Base-by-base conservation (phyloP, 2,888 invertebrate species). In the Nineta flava region DNA sequence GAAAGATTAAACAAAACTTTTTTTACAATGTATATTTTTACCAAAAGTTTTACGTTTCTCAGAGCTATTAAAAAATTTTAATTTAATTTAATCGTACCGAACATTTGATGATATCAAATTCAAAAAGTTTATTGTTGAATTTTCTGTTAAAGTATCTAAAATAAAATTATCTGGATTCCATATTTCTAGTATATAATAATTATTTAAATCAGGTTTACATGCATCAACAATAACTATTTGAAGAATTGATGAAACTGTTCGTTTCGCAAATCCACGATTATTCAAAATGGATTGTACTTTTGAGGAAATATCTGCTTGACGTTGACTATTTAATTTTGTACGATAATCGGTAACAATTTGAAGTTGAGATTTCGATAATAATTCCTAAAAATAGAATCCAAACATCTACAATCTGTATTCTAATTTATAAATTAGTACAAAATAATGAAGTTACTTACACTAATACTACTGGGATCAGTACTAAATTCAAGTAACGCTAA, bases 151-250 rank as follows among this genome's bases (percentile, higher is more conserved):
- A 6, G 76, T 60, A 15, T 74, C 69, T 12, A 69, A 54, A 13
- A 81, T 65, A 2, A 75, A 75, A 19, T 81, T 80, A 13, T 69
- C 70, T 0, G 83, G 82, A 48, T 76, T 73, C 87, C 87, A 88
- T 52, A 87, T 69, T 7, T 48, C 48, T 42, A 48, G 10, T 10
- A 81, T 79, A 55, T 86, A 63, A 59, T 75, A 62, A 4, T 70
- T 72, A 50, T 61, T 61, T 21, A 59, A 59, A 4, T 62, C 53
- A 2, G 58, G 52, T 26, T 49, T 48, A 2, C 57, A 58, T 43
- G 62, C 62, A 55, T 74, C 72, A 31, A 68, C 57, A 9, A 74
- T 59, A 31, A 69, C 63, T 49, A 74, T 55, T 59, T 68, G 72
- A 47, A 70, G 56, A 46, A 74, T 58, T 2, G 68, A 57, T 9